A percentile compares a stretch with the other conserved stretches of the same genome.
Evolutionary conservation across 2,888 invertebrate genomes (phyloP).

Genomic region (Steinernema hermaphroditum): DNA sequence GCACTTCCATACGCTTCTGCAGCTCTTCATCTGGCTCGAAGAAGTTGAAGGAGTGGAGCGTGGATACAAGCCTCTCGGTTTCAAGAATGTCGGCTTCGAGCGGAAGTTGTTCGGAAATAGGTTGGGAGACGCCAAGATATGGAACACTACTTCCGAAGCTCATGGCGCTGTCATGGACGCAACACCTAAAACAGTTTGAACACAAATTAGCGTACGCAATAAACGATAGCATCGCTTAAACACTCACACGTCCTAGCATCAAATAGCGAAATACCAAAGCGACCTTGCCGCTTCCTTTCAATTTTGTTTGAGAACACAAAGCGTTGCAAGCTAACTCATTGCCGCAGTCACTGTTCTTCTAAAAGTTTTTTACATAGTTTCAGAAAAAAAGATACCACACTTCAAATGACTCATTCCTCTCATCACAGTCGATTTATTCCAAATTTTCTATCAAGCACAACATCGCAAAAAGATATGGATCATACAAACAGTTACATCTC

Average conservation of each 20-base stretch:
- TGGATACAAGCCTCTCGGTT: conserved; percentile 37
- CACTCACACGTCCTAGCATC: not conserved
- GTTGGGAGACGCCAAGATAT: conserved; percentile 59
- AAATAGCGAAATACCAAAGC: not conserved
- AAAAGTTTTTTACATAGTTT: no score
- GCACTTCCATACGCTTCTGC: conserved; percentile 67
- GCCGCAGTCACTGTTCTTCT: no score
- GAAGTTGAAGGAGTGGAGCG: conserved; percentile 49
- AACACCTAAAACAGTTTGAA: not conserved
- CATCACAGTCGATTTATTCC: no score
- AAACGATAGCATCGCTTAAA: not conserved
- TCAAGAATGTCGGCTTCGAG: conserved; percentile 31
- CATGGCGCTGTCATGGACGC: not conserved
- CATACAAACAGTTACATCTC: not conserved
- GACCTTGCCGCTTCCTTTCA: not conserved
- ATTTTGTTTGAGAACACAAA: no score
- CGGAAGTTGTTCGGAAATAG: conserved; percentile 49
- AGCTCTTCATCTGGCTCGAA: conserved; percentile 63
- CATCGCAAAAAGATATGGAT: no score
- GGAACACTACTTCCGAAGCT: conserved; percentile 37
- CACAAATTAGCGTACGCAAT: not conserved
- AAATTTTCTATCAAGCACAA: no score
- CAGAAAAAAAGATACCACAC: no score
- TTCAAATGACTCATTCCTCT: no score
- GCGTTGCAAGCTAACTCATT: no score